Evolutionary conservation across 2,113 vertebrate genomes (phyloP).

Genomic region (Lycocorax pyrrhopterus): DNA sequence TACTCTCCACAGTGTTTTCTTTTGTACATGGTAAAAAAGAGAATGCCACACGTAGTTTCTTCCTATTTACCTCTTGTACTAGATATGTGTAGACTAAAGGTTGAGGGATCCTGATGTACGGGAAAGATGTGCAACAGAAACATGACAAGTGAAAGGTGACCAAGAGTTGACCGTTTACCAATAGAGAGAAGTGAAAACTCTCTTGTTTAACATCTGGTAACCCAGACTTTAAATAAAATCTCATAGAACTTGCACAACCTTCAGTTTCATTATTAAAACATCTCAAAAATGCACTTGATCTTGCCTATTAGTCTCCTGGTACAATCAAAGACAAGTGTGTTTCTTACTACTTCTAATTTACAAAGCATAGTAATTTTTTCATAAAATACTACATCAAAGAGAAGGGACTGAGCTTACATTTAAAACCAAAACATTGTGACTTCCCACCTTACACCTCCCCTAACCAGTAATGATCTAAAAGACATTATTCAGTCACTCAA

Average conservation of each 20-base stretch:
- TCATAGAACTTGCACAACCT: not conserved
- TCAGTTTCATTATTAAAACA: not conserved
- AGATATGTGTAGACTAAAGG: not conserved
- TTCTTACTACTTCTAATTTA: not conserved
- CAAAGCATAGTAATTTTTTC: not conserved
- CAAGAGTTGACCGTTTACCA: not conserved
- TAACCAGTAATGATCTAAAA: not conserved
- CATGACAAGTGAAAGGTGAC: not conserved
- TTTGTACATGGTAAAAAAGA: fast-evolving
- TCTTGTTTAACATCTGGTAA: not conserved
- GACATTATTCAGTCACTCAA: not conserved
- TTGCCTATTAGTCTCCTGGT: not conserved
- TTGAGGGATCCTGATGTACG: not conserved
- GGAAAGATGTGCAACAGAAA: not conserved
- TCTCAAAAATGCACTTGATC: not conserved
- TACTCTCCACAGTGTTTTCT: not conserved
- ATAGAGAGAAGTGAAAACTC: not conserved
- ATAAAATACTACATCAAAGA: not conserved
- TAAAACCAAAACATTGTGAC: not conserved
- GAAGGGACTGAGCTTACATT: not conserved
- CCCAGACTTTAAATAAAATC: not conserved
- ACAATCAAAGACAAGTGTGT: not conserved
- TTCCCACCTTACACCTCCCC: not conserved
- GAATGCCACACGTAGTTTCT: not conserved
- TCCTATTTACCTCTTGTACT: not conserved